These are phyloP conservation scores for Setophaga kirtlandii DNA, from an alignment of 2,113 vertebrate genomes.

Conservation along the genomic window DNA sequence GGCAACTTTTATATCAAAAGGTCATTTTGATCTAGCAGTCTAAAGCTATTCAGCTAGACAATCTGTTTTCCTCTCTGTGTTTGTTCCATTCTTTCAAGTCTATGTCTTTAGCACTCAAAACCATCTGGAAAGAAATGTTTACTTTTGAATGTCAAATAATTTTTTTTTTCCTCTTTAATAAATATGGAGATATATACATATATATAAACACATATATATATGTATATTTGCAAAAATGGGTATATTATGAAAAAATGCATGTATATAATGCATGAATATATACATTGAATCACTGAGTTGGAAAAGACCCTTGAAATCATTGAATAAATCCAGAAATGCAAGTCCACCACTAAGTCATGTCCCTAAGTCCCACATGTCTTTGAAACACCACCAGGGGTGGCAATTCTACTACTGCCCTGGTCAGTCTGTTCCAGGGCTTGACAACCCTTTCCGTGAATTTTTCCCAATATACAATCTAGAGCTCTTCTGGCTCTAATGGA, in stretches of 20 bases:
- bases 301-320: not conserved
- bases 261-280: not conserved
- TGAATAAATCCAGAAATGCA: not conserved
- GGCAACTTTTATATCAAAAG: not conserved
- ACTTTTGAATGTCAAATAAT: not conserved
- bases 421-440: not conserved
- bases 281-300: not conserved
- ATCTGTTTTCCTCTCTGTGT: not conserved
- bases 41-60: not conserved
- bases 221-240: not conserved
- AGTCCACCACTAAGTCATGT: not conserved
- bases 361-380: not conserved
- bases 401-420: not conserved
- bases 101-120: not conserved
- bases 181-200: not conserved
- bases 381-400: not conserved
- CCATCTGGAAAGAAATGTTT: not conserved
- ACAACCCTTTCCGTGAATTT: not conserved
- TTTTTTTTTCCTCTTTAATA: not conserved
- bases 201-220: rapidly evolving
- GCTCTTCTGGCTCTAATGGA: not conserved
- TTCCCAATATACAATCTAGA: not conserved
- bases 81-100: not conserved
- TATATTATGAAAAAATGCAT: not conserved
- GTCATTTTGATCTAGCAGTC: not conserved